Evolutionary conservation across 2,113 vertebrate genomes (phyloP).

Genomic region (Pelecanus crispus): DNA sequence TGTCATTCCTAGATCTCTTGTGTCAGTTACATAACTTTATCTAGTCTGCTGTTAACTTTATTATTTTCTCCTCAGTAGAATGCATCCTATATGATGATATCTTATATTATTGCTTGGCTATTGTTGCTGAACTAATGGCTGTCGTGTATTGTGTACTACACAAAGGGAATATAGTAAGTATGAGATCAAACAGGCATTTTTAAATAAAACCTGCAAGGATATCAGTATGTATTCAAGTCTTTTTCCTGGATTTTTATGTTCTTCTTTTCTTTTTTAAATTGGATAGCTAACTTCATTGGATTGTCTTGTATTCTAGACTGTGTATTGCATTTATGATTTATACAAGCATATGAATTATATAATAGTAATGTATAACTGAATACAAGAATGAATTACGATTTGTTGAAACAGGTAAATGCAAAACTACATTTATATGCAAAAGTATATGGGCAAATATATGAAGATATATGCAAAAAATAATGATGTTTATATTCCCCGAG

Average conservation of each 20-base stretch:
- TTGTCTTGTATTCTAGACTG: neutral
- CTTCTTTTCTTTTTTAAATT: neutral
- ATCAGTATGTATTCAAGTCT: neutral
- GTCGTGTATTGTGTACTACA: neutral
- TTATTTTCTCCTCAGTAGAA: neutral
- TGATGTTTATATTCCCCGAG: neutral
- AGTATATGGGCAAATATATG: neutral
- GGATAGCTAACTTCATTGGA: neutral
- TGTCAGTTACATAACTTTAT: neutral
- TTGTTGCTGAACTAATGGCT: neutral
- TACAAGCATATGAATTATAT: neutral
- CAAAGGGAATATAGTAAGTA: neutral
- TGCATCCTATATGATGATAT: neutral
- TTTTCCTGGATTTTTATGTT: neutral
- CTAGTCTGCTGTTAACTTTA: neutral
- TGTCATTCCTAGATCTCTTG: neutral
- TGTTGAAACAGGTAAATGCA: neutral
- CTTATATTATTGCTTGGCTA: neutral
- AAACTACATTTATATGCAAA: neutral
- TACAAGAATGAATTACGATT: neutral
- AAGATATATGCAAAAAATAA: neutral
- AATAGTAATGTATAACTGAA: neutral
- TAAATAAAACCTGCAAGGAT: neutral
- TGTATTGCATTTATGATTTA: neutral
- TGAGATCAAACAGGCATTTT: rapidly evolving